phyloP scores from a whole-genome alignment of 2,113 vertebrate species.

The Dromiciops gliroides region DNA sequence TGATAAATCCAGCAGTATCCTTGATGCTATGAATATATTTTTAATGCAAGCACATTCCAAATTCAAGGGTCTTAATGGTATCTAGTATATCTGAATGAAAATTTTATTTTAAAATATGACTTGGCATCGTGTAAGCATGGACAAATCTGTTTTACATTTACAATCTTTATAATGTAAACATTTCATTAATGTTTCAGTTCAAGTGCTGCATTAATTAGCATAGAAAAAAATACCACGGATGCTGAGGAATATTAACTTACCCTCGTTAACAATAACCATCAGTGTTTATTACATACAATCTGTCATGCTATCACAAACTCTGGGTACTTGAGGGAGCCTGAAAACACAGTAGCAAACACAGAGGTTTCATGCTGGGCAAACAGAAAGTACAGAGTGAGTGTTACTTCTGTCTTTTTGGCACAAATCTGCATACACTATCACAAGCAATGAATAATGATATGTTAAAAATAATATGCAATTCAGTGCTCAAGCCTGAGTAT shows the following conservation, averaged over 20 bases:
- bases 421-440: not conserved
- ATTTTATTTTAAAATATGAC: constrained; percentile 4
- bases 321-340: not conserved
- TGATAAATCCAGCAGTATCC: not conserved
- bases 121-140: not conserved
- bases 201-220: not conserved
- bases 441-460: not conserved
- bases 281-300: not conserved
- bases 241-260: not conserved
- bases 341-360: not conserved
- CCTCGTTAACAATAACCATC: not conserved
- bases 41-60: not conserved
- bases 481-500: not conserved
- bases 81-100: not conserved
- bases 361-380: not conserved
- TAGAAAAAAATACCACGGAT: not conserved
- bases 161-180: not conserved
- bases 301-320: not conserved
- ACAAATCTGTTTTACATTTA: not conserved
- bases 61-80: not conserved
- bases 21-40: not conserved
- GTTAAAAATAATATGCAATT: not conserved
- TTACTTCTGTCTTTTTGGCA: not conserved
- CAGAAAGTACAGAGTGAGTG: not conserved
- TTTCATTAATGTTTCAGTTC: not conserved